Evolutionary conservation across 2,113 vertebrate species (phyloP), one percentile per base, ranked within the genome.

Genomic region (Gulo gulo): DNA sequence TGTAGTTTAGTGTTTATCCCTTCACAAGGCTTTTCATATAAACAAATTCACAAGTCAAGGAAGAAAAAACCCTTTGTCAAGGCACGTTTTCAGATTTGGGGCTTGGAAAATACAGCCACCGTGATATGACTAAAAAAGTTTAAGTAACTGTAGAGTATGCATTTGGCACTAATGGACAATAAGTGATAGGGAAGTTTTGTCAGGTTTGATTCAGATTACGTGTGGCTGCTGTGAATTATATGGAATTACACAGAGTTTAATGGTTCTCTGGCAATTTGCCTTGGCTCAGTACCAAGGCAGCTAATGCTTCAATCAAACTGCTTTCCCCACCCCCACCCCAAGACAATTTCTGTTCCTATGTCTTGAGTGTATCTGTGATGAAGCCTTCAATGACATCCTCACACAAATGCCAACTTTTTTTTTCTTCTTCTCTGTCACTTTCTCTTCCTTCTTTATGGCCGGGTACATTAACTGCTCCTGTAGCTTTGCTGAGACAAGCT

Each of bases 221-320:
- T 97, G 85, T 97, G 91, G 96, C 97, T 97, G 96, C 88, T 94
- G 88, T 93, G 95, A 98, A 97, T 98, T 97, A 97, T 96, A 97
- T 69, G 55, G 91, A 97, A 98, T 97, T 97, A 97, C 79, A 97
- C 29, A 50, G 71, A 98, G 93, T 97, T 97, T 97, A 97, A 97
- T 97, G 97, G 95, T 86, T 97, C 93, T 97, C 95, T 98, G 96
- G 96, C 95, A 97, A 97, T 97, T 91, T 97, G 93, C 96, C 97
- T 97, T 98, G 97, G 96, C 78, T 47, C 59, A 31, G 20, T 16
- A 88, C 95, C 97, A 97, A 96, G 91, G 71, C 14, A 95, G 88
- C 97, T 95, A 95, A 93, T 89, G 59, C 95, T 97, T 97, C 98
- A 97, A 87, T 97, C 96, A 97, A 97, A 96, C 39, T 79, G 71